A percentile compares a stretch with the other conserved stretches of the same genome.
Evolutionary conservation across 2,113 vertebrate genomes (phyloP).

Genomic region (Poeciliopsis turrubarensis): DNA sequence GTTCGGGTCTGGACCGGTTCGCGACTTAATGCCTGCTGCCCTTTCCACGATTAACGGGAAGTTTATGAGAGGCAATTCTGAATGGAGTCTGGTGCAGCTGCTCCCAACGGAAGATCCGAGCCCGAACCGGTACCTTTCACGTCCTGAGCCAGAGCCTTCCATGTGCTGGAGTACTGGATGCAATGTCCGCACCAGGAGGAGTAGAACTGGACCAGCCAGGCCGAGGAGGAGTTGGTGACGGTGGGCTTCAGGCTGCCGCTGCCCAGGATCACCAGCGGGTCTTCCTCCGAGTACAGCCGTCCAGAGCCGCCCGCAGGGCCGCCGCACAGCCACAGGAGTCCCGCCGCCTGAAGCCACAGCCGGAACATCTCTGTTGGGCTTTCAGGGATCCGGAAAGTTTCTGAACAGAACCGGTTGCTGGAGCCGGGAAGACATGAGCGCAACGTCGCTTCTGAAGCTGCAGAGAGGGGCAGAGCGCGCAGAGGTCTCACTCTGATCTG

Average conservation of each 20-base stretch:
- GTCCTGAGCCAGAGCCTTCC: constrained; percentile 88
- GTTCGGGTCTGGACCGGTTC: background rate
- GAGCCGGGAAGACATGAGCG: constrained; percentile 24
- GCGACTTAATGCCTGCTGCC: background rate
- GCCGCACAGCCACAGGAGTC: constrained; percentile 23
- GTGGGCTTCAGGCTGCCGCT: constrained; percentile 76
- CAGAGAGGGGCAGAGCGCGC: background rate
- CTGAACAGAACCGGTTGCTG: background rate
- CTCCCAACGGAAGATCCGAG: background rate
- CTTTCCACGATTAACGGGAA: accelerated
- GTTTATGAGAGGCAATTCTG: accelerated
- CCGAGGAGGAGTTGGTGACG: constrained; percentile 85
- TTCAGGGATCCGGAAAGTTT: constrained; percentile 8
- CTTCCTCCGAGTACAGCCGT: constrained; percentile 84
- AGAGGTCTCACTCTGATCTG: constrained; percentile 28
- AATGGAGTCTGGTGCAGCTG: constrained; percentile 2
- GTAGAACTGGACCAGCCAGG: constrained; percentile 95
- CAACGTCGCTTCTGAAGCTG: background rate
- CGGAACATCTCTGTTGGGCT: constrained; percentile 24
- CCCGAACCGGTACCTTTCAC: constrained; percentile 82
- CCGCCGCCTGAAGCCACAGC: constrained; percentile 29
- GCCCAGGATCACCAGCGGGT: constrained; percentile 86
- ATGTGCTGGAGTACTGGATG: constrained; percentile 91
- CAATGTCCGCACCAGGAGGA: constrained; percentile 97
- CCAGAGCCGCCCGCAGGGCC: constrained; percentile 25